A percentile compares a stretch with the other conserved stretches of the same genome.
These are phyloP conservation scores for Falco punctatus DNA, from an alignment of 2,113 vertebrate species.

Conservation along the genomic window DNA sequence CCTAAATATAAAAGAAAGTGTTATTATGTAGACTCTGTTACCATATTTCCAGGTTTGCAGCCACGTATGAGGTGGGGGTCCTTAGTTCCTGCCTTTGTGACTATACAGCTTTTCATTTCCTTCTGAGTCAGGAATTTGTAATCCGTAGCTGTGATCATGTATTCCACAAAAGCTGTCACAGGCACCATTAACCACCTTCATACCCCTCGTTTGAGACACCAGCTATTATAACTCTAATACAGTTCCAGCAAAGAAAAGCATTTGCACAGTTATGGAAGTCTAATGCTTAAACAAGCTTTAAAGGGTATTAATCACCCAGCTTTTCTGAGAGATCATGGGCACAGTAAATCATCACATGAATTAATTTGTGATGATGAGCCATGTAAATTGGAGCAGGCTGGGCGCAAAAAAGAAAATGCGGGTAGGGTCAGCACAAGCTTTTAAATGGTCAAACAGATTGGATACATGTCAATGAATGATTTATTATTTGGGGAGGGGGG, in stretches of 20 bases:
- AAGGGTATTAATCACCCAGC: neutral
- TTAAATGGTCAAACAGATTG: neutral
- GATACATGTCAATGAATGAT: neutral
- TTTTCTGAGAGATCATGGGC: neutral
- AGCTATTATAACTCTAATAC: neutral
- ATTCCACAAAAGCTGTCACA: neutral
- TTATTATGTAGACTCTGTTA: neutral
- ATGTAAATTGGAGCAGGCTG: neutral
- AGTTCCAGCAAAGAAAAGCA: neutral
- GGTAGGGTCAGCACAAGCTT: neutral
- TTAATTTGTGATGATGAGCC: neutral
- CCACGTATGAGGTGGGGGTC: too few relatives aligned
- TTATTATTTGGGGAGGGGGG: neutral
- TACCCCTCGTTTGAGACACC: neutral
- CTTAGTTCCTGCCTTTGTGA: neutral
- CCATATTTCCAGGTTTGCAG: neutral
- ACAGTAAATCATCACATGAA: neutral
- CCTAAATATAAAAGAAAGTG: neutral
- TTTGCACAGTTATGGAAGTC: neutral
- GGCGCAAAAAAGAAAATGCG: neutral
- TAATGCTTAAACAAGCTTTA: neutral
- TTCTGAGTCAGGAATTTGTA: neutral
- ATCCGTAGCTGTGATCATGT: neutral
- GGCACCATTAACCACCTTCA: neutral
- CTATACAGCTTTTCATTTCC: neutral